Conservation (phyloP, 2,113 vertebrate species). For the Laticauda laticaudata region DNA sequence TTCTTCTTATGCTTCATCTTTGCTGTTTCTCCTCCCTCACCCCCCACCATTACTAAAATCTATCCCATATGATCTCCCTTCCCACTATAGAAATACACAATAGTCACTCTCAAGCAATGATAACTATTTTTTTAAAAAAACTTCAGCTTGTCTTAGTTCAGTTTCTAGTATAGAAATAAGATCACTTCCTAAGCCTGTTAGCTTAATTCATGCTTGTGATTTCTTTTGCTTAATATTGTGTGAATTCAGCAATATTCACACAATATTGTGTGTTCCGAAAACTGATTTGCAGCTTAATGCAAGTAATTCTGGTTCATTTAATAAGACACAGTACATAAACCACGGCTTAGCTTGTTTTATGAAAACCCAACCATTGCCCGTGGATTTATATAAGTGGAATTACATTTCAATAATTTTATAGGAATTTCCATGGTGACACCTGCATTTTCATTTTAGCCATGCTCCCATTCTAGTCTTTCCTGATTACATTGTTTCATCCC, state of each 20-base stretch:
- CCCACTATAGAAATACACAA: background rate
- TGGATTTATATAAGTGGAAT: background rate
- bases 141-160: background rate
- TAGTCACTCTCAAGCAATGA: background rate
- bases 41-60: background rate
- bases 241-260: background rate
- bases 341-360: background rate
- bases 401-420: background rate
- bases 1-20: constrained; percentile 1
- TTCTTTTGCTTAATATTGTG: background rate
- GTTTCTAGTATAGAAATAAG: background rate
- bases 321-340: background rate
- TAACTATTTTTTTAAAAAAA: background rate
- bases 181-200: background rate
- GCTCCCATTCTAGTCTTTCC: background rate
- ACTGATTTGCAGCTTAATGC: background rate
- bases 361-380: background rate
- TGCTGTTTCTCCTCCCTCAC: background rate
- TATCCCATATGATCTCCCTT: background rate
- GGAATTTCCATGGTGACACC: background rate
- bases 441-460: background rate
- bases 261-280: background rate
- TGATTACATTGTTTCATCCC: background rate
- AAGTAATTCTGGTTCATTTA: background rate
- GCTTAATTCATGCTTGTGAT: background rate